phyloP scores from a whole-genome alignment of 2,113 vertebrate species.

The Mesocricetus auratus region DNA sequence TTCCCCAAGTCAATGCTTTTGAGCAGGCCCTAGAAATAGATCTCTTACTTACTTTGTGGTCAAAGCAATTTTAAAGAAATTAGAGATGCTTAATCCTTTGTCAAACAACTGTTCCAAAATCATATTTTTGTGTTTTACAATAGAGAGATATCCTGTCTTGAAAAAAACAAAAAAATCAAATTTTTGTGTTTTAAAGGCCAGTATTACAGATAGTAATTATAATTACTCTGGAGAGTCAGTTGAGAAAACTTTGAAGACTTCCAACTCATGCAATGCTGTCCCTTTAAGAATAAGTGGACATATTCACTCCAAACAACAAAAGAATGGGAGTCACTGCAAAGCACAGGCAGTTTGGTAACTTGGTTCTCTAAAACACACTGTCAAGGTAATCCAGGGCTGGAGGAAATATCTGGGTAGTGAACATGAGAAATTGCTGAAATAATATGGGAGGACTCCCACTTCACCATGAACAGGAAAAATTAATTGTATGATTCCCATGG shows the following conservation, averaged over 20 bases:
- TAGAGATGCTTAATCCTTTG: constrained; percentile 66
- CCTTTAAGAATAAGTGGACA: background rate
- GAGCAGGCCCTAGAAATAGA: constrained; percentile 22
- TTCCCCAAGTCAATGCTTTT: background rate
- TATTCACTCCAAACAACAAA: constrained; percentile 44
- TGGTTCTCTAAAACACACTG: constrained; percentile 58
- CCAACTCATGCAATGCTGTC: accelerated
- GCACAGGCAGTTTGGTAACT: constrained; percentile 34
- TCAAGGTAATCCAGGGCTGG: constrained; percentile 61
- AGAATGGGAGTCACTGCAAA: constrained; percentile 52
- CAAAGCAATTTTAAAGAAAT: constrained; percentile 61
- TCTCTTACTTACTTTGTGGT: background rate
- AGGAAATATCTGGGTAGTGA: constrained; percentile 43
- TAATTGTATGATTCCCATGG: constrained; percentile 38
- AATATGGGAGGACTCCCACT: constrained; percentile 49
- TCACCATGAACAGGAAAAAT: constrained; percentile 57
- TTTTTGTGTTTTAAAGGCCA: constrained; percentile 37
- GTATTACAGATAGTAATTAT: constrained; percentile 38
- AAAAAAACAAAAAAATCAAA: too few relatives aligned
- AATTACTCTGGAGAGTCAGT: constrained; percentile 61
- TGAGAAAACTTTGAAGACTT: constrained; percentile 14
- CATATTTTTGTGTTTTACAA: constrained; percentile 32
- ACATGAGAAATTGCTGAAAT: constrained; percentile 55
- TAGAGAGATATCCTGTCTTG: too few relatives aligned
- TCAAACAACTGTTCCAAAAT: constrained; percentile 60